A percentile compares a stretch with the other conserved stretches of the same genome.
Evolutionary conservation across 2,888 invertebrate genomes (phyloP).

Genomic region (Ethmia dodecea): DNA sequence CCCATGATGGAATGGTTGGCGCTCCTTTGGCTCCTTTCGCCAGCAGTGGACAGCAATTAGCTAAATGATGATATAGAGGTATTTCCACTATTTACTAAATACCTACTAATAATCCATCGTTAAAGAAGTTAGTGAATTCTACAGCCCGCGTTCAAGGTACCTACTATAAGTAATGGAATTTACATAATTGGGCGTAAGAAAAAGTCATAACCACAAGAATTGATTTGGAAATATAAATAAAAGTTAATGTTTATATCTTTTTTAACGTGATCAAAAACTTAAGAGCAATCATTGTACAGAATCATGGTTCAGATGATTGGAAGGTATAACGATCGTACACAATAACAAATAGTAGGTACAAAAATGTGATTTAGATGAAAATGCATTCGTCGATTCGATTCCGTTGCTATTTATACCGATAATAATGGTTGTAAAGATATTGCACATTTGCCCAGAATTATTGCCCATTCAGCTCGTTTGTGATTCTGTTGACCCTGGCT

Average conservation of each 20-base stretch:
- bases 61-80: too few species aligned
- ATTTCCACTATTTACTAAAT: too few species aligned
- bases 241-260: constrained; percentile 21
- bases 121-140: too few species aligned
- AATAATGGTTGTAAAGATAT: constrained; percentile 16
- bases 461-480: constrained; percentile 4
- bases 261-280: constrained; percentile 13
- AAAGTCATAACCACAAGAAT: background rate
- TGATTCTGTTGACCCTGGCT: constrained; percentile 2
- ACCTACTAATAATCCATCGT: too few species aligned
- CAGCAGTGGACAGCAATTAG: too few species aligned
- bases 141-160: too few species aligned
- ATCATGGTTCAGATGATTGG: constrained; percentile 8
- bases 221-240: constrained; percentile 22
- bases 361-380: constrained; percentile 20
- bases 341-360: constrained; percentile 23
- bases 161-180: too few species aligned
- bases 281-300: constrained; percentile 10
- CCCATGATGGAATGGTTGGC: too few species aligned
- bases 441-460: constrained; percentile 17
- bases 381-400: constrained; percentile 18
- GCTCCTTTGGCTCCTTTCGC: too few species aligned
- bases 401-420: constrained; percentile 14
- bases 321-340: constrained; percentile 19
- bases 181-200: constrained; percentile 1